Conservation (phyloP, 2,888 invertebrate species). For the Pterostichus niger region DNA sequence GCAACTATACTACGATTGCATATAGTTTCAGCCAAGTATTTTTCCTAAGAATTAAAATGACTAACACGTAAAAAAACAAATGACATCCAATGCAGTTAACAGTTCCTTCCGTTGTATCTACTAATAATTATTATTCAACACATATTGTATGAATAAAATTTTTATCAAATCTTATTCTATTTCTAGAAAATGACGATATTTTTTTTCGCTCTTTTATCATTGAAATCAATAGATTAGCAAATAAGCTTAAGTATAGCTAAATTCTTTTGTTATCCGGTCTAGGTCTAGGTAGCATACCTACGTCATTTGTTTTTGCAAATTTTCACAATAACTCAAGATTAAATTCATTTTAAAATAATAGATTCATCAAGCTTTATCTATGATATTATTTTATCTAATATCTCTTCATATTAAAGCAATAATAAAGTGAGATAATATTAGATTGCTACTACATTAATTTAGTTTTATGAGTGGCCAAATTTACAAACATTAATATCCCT, state of each 20-base stretch:
- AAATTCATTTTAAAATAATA: background rate
- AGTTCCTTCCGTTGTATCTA: background rate
- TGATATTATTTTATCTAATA: background rate
- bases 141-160: no score
- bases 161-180: background rate
- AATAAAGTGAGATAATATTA: no score
- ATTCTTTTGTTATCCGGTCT: no score
- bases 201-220: background rate
- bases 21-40: background rate
- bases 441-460: no score
- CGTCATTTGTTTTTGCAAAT: background rate
- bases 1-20: no score
- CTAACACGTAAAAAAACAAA: background rate
- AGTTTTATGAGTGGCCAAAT: no score
- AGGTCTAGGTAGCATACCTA: background rate
- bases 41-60: background rate
- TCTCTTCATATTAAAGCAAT: no score
- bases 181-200: background rate
- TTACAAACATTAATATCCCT: no score
- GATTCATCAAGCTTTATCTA: background rate
- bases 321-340: background rate
- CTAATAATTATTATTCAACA: no score
- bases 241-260: background rate
- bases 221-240: background rate
- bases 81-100: background rate